Evolutionary conservation across 2,113 vertebrate species (phyloP), one percentile per base, ranked within the genome.

Genomic region (Amphiprion ocellaris): DNA sequence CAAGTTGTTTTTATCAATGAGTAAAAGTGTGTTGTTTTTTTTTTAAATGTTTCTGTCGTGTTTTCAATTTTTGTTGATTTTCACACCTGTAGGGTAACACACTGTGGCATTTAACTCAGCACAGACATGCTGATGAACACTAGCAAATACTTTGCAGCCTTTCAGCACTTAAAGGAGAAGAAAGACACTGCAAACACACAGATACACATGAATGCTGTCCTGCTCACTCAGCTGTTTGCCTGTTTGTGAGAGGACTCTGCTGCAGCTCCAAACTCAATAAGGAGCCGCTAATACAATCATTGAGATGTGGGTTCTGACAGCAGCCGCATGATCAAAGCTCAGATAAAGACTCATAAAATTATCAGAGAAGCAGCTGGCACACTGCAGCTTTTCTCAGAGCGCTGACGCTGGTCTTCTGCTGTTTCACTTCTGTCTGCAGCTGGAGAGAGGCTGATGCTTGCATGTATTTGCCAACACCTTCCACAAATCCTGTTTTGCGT

Each of bases 191-290:
- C 26, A 64, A 54, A 69, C 60, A 56, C 65, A 47, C 63, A 61
- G 44, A 62, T 49, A 64, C 23, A 47, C 61, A 81, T 66, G 39
- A 59, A 63, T 7, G 30, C 69, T 72, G 77, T 72, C 59, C 81
- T 37, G 90, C 88, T 83, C 79, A 87, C 49, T 90, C 87, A 82
- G 89, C 76, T 24, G 54, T 84, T 79, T 79, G 59, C 82, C 73
- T 81, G 56, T 28, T 24, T 76, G 63, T 81, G 77, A 77, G 84
- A 86, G 83, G 62, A 82, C 74, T 77, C 55, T n/a, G 75, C 66
- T 64, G 58, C 54, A 61, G 37, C 47, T 65, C 24, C 39, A 41
- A 83, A 73, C 77, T 83, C 68, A 52, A 74, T 91, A 75, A 87
- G 69, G 33, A 81, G 64, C 55, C 61, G 73, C 82, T 78, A 77